A percentile compares a stretch with the other conserved stretches of the same genome.
Conservation (phyloP, 1,140 invertebrate species). For the Drosophila teissieri region DNA sequence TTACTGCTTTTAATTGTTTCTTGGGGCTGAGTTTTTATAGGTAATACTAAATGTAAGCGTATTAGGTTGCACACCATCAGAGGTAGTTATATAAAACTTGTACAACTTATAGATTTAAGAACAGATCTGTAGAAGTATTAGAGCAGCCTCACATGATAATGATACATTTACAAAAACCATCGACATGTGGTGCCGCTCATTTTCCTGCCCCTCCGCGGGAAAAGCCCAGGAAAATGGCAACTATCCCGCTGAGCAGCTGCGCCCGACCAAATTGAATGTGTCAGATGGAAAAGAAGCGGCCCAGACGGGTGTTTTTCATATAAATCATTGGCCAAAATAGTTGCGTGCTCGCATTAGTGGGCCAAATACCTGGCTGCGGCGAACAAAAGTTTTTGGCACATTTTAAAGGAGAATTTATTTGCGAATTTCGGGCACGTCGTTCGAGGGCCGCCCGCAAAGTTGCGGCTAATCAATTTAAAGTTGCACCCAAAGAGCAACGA, state of each 20-base stretch:
- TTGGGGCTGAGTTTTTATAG: background rate
- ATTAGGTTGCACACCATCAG: too few relatives aligned
- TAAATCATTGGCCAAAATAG: conserved; percentile 76
- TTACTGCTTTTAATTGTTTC: background rate
- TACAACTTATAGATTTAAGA: too few relatives aligned
- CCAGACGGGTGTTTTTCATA: conserved; percentile 51
- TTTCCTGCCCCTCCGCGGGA: background rate
- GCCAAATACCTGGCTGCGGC: conserved; percentile 47
- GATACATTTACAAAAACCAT: conserved; percentile 57
- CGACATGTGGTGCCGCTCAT: conserved; percentile 50
- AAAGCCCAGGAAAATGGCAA: conserved; percentile 10
- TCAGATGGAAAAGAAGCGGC: conserved; percentile 44
- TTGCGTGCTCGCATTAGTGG: conserved; percentile 65
- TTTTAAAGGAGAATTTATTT: conserved; percentile 74
- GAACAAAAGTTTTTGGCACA: conserved; percentile 46
- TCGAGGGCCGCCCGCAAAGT: conserved; percentile 32
- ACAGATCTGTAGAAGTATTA: conserved; percentile 19
- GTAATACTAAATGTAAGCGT: background rate
- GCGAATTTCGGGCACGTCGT: conserved; percentile 56
- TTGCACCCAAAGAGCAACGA: conserved; percentile 56
- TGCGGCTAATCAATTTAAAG: conserved; percentile 69
- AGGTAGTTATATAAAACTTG: background rate
- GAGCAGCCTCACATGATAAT: conserved; percentile 33
- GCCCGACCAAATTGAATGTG: conserved; percentile 69
- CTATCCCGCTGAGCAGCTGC: conserved; percentile 36